A percentile compares a stretch with the other conserved stretches of the same genome.
These are phyloP conservation scores for Platichthys flesus DNA, from an alignment of 2,113 vertebrate genomes.

Conservation along the genomic window DNA sequence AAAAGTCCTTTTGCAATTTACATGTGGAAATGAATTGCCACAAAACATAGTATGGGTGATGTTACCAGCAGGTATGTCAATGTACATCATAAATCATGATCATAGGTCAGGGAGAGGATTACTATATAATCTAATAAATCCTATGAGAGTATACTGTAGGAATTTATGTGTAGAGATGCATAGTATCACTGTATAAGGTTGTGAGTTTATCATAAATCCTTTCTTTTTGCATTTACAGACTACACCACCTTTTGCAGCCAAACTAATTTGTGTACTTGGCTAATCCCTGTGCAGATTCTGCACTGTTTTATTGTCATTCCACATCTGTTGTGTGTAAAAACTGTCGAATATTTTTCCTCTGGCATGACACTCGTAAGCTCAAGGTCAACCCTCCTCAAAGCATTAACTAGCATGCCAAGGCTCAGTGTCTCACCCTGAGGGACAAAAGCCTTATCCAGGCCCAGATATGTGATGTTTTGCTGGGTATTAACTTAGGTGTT, in stretches of 20 bases:
- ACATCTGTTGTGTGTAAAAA: slow-evolving; percentile 38
- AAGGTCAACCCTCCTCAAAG: not conserved
- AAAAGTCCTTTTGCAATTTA: too few species aligned
- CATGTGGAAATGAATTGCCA: too few species aligned
- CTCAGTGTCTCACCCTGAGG: slow-evolving; percentile 19
- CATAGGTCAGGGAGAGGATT: not conserved
- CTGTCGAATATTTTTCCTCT: not conserved
- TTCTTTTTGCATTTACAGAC: not conserved
- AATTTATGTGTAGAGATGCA: not conserved
- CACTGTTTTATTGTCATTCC: not conserved
- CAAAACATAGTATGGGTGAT: too few species aligned
- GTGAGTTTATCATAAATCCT: not conserved
- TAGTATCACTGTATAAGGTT: not conserved
- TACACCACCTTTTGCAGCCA: not conserved
- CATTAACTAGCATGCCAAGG: slow-evolving; percentile 10
- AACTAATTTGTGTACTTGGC: not conserved
- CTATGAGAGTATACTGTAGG: not conserved
- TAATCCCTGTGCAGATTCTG: not conserved
- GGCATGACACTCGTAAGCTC: slow-evolving; percentile 22
- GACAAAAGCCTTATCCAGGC: slow-evolving; percentile 29
- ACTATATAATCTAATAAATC: not conserved
- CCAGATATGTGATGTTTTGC: slow-evolving; percentile 23
- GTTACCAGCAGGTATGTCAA: too few species aligned
- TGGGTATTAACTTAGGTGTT: slow-evolving; percentile 2
- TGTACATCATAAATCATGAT: not conserved